phyloP scores from a whole-genome alignment of 2,113 vertebrate genomes.

The Tupaia tana region DNA sequence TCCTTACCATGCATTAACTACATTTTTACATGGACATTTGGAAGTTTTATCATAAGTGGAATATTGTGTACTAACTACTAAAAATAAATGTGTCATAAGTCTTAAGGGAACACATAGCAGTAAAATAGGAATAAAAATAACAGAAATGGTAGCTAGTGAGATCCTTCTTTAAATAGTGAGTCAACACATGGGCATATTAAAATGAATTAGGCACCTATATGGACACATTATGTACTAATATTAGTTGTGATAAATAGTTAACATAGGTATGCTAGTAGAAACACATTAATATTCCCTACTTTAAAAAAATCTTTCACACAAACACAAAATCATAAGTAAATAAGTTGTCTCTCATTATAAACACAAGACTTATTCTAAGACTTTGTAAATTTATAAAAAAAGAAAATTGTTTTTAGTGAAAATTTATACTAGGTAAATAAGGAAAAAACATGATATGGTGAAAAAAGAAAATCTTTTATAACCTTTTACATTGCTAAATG shows the following conservation, averaged over 20 bases:
- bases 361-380: neutral
- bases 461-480: neutral
- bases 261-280: neutral
- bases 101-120: neutral
- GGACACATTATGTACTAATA: neutral
- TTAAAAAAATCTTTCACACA: neutral
- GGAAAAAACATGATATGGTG: fast-evolving
- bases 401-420: neutral
- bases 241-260: neutral
- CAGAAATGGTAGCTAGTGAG: neutral
- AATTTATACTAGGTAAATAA: neutral
- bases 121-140: neutral
- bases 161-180: neutral
- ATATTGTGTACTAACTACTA: neutral
- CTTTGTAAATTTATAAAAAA: neutral
- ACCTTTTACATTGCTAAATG: too few species aligned
- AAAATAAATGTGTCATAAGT: neutral
- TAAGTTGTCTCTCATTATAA: neutral
- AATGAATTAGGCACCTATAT: neutral
- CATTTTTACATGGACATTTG: neutral
- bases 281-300: neutral
- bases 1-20: neutral
- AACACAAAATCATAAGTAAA: neutral
- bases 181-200: neutral
- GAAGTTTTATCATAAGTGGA: neutral